Base-by-base conservation (phyloP, 2,797 vertebrate genomes). In the Pangasius mekongensis region DNA sequence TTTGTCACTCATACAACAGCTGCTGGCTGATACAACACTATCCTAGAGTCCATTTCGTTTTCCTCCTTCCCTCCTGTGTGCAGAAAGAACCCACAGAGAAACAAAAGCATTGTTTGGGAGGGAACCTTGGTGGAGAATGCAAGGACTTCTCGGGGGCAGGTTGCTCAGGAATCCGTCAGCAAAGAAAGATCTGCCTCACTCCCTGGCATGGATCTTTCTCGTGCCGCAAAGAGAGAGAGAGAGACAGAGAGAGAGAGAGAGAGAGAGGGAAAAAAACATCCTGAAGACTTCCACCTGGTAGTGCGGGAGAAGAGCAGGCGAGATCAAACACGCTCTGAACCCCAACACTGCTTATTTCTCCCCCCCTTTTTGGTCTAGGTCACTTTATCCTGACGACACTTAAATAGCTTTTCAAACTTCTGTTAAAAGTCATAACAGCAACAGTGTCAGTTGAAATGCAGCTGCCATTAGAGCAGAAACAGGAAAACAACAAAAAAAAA, bases 1-100 rank as follows among this genome's bases (percentile, higher is more conserved):
- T 97, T 97, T 95, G 96, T 97, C 95, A 96, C 96, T 96, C 94
- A 94, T 92, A 91, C 95, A 97, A 97, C 97, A 99, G 97, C 97
- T 97, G 97, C 96, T 93, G 90, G 94, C 96, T 96, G 97, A 97
- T 97, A 97, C 92, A 92, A 95, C 94, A 95, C 89, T 94, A 96
- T 94, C 95, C 95, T 92, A 87, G 71, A 56, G 62, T 74, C 85
- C 81, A 83, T 71, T 39, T 56, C 39, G 11, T 64, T 47, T 66
- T 56, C 91, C 91, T 90, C 92, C 91, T 91, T 95, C 93, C 92
- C 95, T 95, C 93, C 95, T 93, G 92, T 90, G 90, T 16, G 36
- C 92, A 91, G 90, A 88, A 90, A 90, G 94, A 92, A 94, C 90
- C 84, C 92, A 93, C 92, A 93, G 87, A 83, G 86, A 94, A 97